Percentiles rank a stretch among this genome's conserved stretches.
Evolutionary conservation across 2,797 vertebrate species (phyloP).

Genomic region (Liparis tanakae): DNA sequence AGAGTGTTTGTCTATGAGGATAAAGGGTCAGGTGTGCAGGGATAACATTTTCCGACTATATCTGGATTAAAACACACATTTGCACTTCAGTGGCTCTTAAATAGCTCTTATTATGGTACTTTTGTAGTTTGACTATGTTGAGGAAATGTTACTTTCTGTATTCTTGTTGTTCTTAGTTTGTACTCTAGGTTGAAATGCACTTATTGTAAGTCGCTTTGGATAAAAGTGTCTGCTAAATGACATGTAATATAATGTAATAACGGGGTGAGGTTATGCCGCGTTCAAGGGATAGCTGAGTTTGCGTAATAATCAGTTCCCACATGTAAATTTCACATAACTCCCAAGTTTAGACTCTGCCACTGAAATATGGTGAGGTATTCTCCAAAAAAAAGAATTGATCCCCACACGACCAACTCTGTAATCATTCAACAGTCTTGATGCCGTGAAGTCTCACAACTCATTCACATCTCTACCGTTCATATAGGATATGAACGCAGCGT

Average conservation of each 20-base stretch:
- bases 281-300: not conserved
- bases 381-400: not conserved
- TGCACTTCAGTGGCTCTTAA: too few relatives aligned
- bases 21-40: not conserved
- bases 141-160: too few relatives aligned
- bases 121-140: too few relatives aligned
- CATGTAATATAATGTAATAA: too few relatives aligned
- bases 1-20: not conserved
- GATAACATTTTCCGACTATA: too few relatives aligned
- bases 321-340: not conserved
- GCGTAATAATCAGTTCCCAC: not conserved
- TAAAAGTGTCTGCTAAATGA: too few relatives aligned
- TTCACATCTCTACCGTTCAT: not conserved
- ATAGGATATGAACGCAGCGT: not conserved
- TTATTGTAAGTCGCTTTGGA: too few relatives aligned
- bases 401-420: not conserved
- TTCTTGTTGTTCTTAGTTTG: too few relatives aligned
- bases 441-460: not conserved
- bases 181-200: too few relatives aligned
- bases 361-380: not conserved
- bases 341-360: not conserved
- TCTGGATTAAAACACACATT: too few relatives aligned
- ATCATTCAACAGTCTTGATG: not conserved
- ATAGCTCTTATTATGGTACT: too few relatives aligned
- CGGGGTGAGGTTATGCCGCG: not conserved